A percentile compares a stretch with the other conserved stretches of the same genome.
phyloP scores from a whole-genome alignment of 1,140 invertebrate species.

The Drosophila seguyi region DNA sequence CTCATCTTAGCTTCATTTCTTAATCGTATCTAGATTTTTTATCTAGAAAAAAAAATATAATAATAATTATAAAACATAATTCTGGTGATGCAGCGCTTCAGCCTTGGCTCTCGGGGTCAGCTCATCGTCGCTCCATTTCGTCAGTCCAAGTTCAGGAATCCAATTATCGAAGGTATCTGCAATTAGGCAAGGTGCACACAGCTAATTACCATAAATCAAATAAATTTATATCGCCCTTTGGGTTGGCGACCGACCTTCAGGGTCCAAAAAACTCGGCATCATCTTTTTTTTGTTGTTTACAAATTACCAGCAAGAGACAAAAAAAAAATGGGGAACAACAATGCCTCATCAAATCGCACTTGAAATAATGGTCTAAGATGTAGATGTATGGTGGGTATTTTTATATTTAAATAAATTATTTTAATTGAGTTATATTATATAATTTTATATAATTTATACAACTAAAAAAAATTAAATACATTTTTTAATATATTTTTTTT shows the following conservation, averaged over 20 bases:
- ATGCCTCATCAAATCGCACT: constrained; percentile 3
- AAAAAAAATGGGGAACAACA: constrained; percentile 4
- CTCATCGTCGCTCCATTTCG: constrained; percentile 16
- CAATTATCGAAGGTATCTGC: constrained; percentile 80
- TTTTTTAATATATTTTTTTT: background rate
- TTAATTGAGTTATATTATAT: too few species aligned
- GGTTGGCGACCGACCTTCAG: constrained; percentile 40
- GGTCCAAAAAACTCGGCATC: constrained; percentile 28
- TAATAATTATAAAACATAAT: constrained; percentile 37
- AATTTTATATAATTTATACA: background rate
- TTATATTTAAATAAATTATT: background rate
- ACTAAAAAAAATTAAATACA: background rate
- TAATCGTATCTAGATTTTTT: constrained; percentile 5
- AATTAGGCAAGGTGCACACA: constrained; percentile 52
- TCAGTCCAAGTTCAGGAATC: constrained; percentile 77
- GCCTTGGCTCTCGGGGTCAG: constrained; percentile 40
- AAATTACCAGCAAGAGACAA: constrained; percentile 12
- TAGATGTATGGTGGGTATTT: background rate
- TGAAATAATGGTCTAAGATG: background rate
- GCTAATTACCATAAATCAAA: constrained; percentile 75
- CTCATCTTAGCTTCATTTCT: constrained; percentile 10
- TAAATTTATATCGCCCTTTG: constrained; percentile 53
- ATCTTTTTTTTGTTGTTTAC: constrained; percentile 19
- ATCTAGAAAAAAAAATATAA: background rate
- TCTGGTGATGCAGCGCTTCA: constrained; percentile 40